phyloP scores from a whole-genome alignment of 1,140 invertebrate genomes.

The Lordiphosa stackelbergi region DNA sequence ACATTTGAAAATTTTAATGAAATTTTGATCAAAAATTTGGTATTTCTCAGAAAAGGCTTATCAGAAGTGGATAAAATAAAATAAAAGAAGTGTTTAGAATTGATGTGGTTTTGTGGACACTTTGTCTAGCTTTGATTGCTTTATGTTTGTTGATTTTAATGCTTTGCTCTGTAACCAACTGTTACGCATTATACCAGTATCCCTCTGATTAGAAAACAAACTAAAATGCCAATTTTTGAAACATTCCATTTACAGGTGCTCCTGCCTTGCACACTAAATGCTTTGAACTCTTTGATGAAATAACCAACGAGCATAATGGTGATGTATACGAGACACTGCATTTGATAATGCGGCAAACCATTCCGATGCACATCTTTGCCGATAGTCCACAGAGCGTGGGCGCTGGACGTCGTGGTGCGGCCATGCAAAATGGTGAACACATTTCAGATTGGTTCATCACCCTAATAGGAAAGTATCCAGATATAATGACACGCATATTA shows the following conservation, averaged over 20 bases:
- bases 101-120: too few species aligned
- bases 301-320: slow-evolving; percentile 69
- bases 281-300: slow-evolving; percentile 64
- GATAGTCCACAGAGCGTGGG: slow-evolving; percentile 43
- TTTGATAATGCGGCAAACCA: slow-evolving; percentile 59
- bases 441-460: slow-evolving; percentile 73
- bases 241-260: slow-evolving; percentile 36
- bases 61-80: too few species aligned
- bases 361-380: slow-evolving; percentile 55
- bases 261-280: slow-evolving; percentile 59
- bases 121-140: too few species aligned
- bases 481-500: slow-evolving; percentile 45
- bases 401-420: slow-evolving; percentile 18
- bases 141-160: too few species aligned
- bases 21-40: too few species aligned
- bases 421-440: slow-evolving; percentile 50
- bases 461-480: slow-evolving; percentile 57
- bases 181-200: too few species aligned
- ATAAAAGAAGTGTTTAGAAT: too few species aligned
- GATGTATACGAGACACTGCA: slow-evolving; percentile 63
- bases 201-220: too few species aligned
- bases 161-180: too few species aligned
- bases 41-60: too few species aligned
- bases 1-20: too few species aligned
- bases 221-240: too few species aligned